Percentiles rank a stretch among this genome's conserved stretches.
Evolutionary conservation across 2,888 invertebrate species (phyloP).

Genomic region (Volucella zonaria): DNA sequence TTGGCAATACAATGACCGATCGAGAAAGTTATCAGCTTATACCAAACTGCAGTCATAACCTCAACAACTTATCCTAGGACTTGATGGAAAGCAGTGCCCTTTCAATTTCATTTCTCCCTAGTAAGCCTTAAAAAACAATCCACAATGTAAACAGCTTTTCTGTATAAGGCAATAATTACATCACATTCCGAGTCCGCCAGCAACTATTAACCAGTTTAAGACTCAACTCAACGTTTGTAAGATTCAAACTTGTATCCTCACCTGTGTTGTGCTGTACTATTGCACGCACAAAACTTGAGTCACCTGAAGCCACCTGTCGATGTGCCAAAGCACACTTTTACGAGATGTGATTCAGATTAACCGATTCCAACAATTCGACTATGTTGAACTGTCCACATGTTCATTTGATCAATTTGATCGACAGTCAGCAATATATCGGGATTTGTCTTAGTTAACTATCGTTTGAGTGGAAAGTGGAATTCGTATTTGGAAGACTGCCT

Average conservation of each 20-base stretch:
- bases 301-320: conserved; percentile 24
- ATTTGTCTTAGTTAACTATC: background rate
- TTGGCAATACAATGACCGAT: too few relatives aligned
- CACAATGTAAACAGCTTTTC: background rate
- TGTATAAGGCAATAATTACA: background rate
- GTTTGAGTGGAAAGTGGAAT: conserved; percentile 11
- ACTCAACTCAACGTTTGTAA: background rate
- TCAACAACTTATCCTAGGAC: too few relatives aligned
- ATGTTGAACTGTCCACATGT: background rate
- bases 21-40: too few relatives aligned
- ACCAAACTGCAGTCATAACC: too few relatives aligned
- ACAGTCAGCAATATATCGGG: background rate
- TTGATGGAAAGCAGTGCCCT: too few relatives aligned
- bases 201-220: background rate
- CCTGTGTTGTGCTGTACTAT: background rate
- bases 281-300: background rate
- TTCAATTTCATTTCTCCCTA: background rate
- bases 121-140: background rate
- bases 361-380: background rate
- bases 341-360: conserved; percentile 50
- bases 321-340: conserved; percentile 4
- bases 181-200: background rate
- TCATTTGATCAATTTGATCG: conserved; percentile 7
- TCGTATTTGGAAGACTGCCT: conserved; percentile 16
- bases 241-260: conserved; percentile 6